Evolutionary conservation across 2,797 vertebrate genomes (phyloP).

Genomic region (Phoxinus dragarum): DNA sequence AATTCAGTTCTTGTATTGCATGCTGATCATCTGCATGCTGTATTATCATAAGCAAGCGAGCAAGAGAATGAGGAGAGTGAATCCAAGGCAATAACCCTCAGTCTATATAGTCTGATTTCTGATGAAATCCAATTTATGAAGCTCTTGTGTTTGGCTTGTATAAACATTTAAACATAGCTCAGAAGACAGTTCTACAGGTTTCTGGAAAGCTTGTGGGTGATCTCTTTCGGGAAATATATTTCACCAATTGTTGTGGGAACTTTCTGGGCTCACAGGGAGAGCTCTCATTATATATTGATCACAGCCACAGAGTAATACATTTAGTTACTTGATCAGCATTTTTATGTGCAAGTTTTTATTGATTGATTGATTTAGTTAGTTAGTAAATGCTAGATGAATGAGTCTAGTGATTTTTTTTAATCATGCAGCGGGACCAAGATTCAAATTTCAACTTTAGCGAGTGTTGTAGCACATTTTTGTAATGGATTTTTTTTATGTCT

Average conservation of each 20-base stretch:
- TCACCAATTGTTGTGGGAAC: slow-evolving; percentile 13
- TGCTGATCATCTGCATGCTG: slow-evolving; percentile 22
- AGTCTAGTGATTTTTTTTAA: neutral
- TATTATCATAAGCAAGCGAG: slow-evolving; percentile 4
- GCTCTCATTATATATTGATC: slow-evolving; percentile 6
- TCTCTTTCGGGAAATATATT: slow-evolving; percentile 10
- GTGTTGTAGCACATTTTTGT: neutral
- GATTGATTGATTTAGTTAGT: neutral
- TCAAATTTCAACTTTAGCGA: neutral
- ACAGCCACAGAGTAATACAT: neutral
- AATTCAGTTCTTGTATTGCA: slow-evolving; percentile 33
- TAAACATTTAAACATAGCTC: slow-evolving; percentile 52
- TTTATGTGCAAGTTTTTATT: neutral
- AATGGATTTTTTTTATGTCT: neutral
- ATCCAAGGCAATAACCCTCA: slow-evolving; percentile 29
- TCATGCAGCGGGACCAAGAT: neutral
- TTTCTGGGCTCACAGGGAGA: neutral
- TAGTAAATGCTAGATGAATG: neutral
- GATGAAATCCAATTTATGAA: slow-evolving; percentile 47
- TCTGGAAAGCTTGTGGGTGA: slow-evolving; percentile 1
- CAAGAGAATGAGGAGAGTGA: neutral
- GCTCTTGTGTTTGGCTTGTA: slow-evolving; percentile 45
- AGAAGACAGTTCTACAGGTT: slow-evolving; percentile 35
- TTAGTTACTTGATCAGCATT: neutral
- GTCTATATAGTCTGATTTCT: slow-evolving; percentile 44